Evolutionary conservation across 2,113 vertebrate species (phyloP).

Genomic region (Rhombomys opimus): DNA sequence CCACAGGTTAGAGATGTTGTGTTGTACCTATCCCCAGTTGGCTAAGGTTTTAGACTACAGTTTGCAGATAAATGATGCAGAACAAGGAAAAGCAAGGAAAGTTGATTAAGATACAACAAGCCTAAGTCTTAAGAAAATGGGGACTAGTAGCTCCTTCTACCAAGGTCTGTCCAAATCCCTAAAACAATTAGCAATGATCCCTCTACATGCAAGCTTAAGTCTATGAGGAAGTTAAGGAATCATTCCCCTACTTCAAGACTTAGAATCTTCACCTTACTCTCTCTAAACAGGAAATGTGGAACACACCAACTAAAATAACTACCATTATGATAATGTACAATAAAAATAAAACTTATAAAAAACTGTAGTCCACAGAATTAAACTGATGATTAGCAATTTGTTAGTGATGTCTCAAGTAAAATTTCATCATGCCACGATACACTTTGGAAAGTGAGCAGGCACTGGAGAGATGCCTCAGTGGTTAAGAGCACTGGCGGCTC

Average conservation of each 20-base stretch:
- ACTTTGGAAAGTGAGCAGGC: not conserved
- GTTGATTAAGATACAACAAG: not conserved
- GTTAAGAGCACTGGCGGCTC: not conserved
- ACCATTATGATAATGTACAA: not conserved
- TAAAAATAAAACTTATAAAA: not conserved
- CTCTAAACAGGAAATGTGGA: not conserved
- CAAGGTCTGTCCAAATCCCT: not conserved
- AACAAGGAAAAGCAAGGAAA: not conserved
- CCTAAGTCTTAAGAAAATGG: not conserved
- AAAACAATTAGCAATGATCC: not conserved
- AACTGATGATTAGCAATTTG: not conserved
- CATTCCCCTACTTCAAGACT: not conserved
- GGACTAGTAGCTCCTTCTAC: not conserved
- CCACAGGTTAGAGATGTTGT: not conserved
- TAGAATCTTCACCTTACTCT: not conserved
- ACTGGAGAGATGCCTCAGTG: not conserved
- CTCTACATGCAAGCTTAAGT: not conserved
- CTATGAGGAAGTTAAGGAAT: not conserved
- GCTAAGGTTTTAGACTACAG: not conserved
- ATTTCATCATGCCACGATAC: not conserved
- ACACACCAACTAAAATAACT: not conserved
- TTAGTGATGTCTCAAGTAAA: not conserved
- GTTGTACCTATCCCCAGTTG: not conserved
- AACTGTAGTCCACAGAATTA: not conserved
- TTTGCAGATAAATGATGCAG: slow-evolving; percentile 7